phyloP scores from a whole-genome alignment of 30 jellyfish, hydroid and myxozoan species.

The Hydractinia symbiolongicarpus region DNA sequence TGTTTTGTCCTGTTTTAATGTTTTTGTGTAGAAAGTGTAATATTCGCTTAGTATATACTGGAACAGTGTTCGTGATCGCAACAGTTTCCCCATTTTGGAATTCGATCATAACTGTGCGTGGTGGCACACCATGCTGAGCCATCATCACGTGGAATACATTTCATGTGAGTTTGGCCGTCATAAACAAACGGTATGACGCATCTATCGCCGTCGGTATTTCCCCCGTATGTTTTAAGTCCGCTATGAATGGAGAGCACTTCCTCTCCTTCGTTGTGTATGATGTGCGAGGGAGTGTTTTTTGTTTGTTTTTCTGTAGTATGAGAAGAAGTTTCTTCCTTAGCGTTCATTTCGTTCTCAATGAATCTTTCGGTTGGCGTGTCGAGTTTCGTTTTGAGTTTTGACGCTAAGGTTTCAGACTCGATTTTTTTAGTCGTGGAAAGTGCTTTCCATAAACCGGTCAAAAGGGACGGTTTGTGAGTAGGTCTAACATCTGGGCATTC shows the following conservation, averaged over 20 bases:
- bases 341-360: not conserved
- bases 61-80: conserved; percentile 4
- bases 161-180: conserved; percentile 23
- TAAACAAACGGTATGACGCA: conserved; percentile 37
- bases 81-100: conserved; percentile 27
- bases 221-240: conserved; percentile 21
- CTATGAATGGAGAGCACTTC: conserved; percentile 13
- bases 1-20: no score
- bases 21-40: no score
- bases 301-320: not conserved
- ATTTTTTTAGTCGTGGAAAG: not conserved
- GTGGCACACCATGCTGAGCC: conserved; percentile 29
- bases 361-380: no score
- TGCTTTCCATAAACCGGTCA: not conserved
- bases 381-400: no score
- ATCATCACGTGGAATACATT: conserved; percentile 6
- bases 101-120: conserved; percentile 25
- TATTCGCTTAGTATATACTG: not conserved
- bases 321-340: not conserved
- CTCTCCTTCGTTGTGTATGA: not conserved
- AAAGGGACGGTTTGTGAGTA: not conserved
- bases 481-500: conserved; percentile 1
- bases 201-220: conserved; percentile 11
- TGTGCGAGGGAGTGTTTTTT: not conserved
- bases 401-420: not conserved